Base-by-base conservation (phyloP, 2,113 vertebrate species). In the Toxotes chatareus region DNA sequence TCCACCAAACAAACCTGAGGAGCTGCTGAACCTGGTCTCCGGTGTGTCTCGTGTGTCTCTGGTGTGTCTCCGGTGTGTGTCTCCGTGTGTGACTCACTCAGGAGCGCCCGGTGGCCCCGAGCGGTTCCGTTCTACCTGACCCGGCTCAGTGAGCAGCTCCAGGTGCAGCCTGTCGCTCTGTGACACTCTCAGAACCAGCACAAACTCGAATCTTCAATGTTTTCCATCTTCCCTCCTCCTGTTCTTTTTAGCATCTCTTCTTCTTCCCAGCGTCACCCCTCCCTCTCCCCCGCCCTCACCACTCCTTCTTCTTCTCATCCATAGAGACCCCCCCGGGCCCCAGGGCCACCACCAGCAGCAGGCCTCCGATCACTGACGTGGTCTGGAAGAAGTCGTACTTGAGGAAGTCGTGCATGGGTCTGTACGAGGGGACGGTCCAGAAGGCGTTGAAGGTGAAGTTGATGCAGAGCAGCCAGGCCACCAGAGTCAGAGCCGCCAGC, bases 321-420 rank as follows among this genome's bases (percentile, higher is more conserved):
- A 99, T 97, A 85, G 97, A 98, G 44, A 99, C 97, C 1, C 97
- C 97, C 0, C 97, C 97, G 0, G 97, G 97, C n/a, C 97, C 97
- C 73, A 98, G 94, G 0, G 97, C 97, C 90, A 98, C 97, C 88
- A 98, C 96, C 0, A 99, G 95, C 40, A 99, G 96, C 62, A 99
- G 92, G 66, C 97, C 97, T 4, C 97, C 97, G 7, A 98, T 96
- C 72, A 98, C 97, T 2, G 97, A 99, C 90, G 96, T 96, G 91
- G 97, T 98, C 95, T 99, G 97, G 95, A 99, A 99, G 95, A 99
- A 98, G 91, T 98, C 97, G 0, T 98, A 98, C 89, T 96, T 98
- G 80, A 99, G 97, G 95, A 97, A 97, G 94, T 99, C 97, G 2
- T 97, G 97, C 96, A 97, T 97, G 90, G 97, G 97, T 81, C 96